Evolutionary conservation across 2,888 invertebrate species (phyloP).

Genomic region (Caenorhabditis drosophilae): DNA sequence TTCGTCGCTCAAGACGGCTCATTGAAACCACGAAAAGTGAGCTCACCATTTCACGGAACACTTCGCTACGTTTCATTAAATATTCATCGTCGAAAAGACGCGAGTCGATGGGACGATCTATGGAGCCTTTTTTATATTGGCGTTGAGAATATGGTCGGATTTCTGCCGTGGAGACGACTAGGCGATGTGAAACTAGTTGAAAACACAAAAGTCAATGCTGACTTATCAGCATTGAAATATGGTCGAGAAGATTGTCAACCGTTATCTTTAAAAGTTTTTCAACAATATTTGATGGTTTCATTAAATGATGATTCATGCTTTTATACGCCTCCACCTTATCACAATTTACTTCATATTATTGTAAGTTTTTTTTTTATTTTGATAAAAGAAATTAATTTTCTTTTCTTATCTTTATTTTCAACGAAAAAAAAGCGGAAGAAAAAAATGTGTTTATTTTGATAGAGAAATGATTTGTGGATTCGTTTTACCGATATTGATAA

Average conservation of each 20-base stretch:
- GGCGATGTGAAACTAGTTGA: conserved; percentile 25
- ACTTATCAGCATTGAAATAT: conserved; percentile 17
- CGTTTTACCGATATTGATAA: conserved; percentile 2
- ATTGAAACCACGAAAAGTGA: conserved; percentile 14
- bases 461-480: conserved; percentile 9
- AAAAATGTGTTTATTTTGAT: too few species aligned
- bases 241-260: conserved; percentile 3
- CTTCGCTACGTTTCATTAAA: conserved; percentile 53
- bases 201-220: conserved; percentile 5
- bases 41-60: conserved; percentile 48
- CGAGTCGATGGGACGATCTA: conserved; percentile 51
- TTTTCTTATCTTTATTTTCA: not conserved
- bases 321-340: conserved; percentile 26
- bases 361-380: conserved; percentile 10
- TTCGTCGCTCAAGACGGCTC: conserved; percentile 21
- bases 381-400: not conserved
- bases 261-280: not conserved
- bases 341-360: conserved; percentile 12
- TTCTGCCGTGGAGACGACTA: conserved; percentile 48
- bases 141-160: conserved; percentile 51
- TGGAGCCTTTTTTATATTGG: conserved; percentile 58
- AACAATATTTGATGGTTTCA: conserved; percentile 8
- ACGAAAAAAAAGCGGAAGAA: not conserved
- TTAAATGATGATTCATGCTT: conserved; percentile 13
- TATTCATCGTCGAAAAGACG: conserved; percentile 45